phyloP scores from a whole-genome alignment of 2,797 vertebrate species.

The Paguma larvata region DNA sequence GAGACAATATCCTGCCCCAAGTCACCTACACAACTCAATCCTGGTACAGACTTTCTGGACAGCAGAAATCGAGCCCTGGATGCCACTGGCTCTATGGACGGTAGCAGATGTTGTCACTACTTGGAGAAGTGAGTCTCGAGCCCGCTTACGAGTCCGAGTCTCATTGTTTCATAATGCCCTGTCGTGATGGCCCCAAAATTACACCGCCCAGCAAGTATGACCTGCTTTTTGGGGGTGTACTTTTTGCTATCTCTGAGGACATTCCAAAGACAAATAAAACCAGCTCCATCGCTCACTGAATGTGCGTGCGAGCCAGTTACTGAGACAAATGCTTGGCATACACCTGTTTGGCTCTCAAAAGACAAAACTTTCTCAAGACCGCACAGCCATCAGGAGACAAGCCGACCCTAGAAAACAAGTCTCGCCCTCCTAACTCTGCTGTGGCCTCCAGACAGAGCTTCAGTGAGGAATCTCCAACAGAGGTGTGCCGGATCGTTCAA shows the following conservation, averaged over 20 bases:
- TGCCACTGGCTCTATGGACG: neutral
- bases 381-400: neutral
- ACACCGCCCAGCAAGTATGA: neutral
- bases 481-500: neutral
- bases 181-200: neutral
- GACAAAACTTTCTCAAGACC: neutral
- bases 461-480: neutral
- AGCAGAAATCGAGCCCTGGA: neutral
- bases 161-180: neutral
- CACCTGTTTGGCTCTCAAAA: neutral
- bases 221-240: neutral
- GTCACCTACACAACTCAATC: neutral
- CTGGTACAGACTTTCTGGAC: neutral
- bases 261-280: constrained; percentile 6
- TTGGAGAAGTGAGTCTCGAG: neutral
- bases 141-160: neutral
- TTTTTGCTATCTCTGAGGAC: neutral
- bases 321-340: rapidly evolving
- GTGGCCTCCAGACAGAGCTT: neutral
- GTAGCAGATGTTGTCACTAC: neutral
- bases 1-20: no score
- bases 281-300: neutral
- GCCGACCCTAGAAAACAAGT: neutral
- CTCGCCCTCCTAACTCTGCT: neutral
- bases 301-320: no score